Percentiles rank a stretch among this genome's conserved stretches.
These are phyloP conservation scores for Nerophis ophidion DNA, from an alignment of 2,113 vertebrate species.

Conservation along the genomic window DNA sequence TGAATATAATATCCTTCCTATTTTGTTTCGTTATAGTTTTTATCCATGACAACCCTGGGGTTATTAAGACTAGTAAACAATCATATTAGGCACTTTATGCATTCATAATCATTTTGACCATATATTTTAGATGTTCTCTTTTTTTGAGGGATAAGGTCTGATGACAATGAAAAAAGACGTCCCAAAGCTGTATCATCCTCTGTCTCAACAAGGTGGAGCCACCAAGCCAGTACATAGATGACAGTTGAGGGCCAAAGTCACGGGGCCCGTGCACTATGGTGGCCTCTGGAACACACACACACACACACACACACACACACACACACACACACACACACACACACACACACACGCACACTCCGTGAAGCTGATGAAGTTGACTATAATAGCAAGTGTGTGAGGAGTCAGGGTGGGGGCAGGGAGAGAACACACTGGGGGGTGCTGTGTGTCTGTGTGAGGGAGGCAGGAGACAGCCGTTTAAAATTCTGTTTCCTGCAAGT, in stretches of 20 bases:
- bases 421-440: constrained; percentile 46
- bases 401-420: constrained; percentile 60
- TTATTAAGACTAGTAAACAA: no score
- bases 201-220: not conserved
- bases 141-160: not conserved
- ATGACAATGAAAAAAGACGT: not conserved
- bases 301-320: constrained; percentile 9
- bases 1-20: no score
- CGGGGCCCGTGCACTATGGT: constrained; percentile 23
- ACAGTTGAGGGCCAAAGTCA: constrained; percentile 24
- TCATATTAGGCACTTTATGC: no score
- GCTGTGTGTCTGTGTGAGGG: constrained; percentile 56
- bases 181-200: not conserved
- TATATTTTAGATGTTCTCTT: not conserved
- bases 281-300: constrained; percentile 40
- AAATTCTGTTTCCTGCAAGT: constrained; percentile 99
- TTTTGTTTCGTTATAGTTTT: not conserved
- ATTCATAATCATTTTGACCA: not conserved
- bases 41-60: not conserved
- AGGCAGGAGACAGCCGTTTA: constrained; percentile 88
- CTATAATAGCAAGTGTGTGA: constrained; percentile 48
- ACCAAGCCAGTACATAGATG: constrained; percentile 17
- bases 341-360: constrained; percentile 11
- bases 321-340: constrained; percentile 19
- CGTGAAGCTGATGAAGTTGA: constrained; percentile 60